Percentiles rank a stretch among this genome's conserved stretches.
phyloP scores from a whole-genome alignment of 2,888 invertebrate species.

The Perithous albicinctus region DNA sequence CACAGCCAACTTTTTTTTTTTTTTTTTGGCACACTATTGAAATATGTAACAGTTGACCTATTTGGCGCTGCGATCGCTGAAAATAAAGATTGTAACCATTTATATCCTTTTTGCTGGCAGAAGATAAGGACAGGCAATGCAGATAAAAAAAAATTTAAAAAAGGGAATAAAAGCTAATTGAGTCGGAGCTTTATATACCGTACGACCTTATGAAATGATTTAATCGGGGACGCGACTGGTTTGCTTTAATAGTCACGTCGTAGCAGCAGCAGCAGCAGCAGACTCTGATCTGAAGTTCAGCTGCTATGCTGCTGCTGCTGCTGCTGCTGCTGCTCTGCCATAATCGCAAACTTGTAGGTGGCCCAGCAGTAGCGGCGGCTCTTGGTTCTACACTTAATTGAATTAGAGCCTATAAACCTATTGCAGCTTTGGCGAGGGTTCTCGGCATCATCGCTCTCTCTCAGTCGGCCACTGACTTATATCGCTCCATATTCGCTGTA shows the following conservation, averaged over 20 bases:
- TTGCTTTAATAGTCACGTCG: slow-evolving; percentile 25
- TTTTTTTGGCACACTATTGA: too few relatives aligned
- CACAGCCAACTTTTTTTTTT: not conserved
- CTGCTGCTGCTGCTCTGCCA: not conserved
- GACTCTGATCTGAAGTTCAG: not conserved
- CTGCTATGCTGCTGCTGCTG: not conserved
- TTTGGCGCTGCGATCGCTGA: not conserved
- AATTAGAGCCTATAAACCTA: slow-evolving; percentile 58
- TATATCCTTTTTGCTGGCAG: not conserved
- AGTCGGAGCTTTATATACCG: not conserved
- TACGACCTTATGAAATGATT: slow-evolving; percentile 28
- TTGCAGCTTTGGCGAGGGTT: slow-evolving; percentile 37
- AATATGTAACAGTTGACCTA: not conserved
- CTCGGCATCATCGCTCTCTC: slow-evolving; percentile 22
- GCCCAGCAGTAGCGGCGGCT: not conserved
- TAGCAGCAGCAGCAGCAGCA: not conserved
- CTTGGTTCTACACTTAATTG: slow-evolving; percentile 36
- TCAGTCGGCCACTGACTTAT: slow-evolving; percentile 35
- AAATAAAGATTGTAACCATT: not conserved
- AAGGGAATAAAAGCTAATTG: not conserved
- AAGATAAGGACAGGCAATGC: not conserved
- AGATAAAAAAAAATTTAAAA: not conserved
- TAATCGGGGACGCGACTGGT: slow-evolving; percentile 17
- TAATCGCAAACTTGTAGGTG: slow-evolving; percentile 43
- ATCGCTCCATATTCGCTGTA: not conserved